These are phyloP conservation scores for Drosophila anomelani DNA, from an alignment of 2,888 invertebrate genomes.

Conservation along the genomic window DNA sequence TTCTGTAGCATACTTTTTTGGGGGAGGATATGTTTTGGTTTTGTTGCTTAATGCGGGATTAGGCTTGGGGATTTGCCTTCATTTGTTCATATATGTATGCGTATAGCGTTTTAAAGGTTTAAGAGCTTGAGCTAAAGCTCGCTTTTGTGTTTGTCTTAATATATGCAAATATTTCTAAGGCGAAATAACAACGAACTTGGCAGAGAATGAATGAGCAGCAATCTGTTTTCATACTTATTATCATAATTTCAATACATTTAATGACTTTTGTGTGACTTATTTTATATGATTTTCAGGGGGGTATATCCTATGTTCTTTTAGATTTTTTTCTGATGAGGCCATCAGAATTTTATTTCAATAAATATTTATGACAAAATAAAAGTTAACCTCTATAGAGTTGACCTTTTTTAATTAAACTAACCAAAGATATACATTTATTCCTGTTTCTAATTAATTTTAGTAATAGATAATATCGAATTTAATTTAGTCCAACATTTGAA, in stretches of 20 bases:
- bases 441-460: not conserved
- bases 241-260: constrained; percentile 8
- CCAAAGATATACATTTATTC: not conserved
- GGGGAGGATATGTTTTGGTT: constrained; percentile 23
- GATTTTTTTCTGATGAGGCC: too few species aligned
- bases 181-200: constrained; percentile 7
- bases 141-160: constrained; percentile 27
- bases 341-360: not conserved
- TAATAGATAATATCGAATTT: not conserved
- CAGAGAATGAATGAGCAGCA: not conserved
- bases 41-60: constrained; percentile 36
- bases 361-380: constrained; percentile 1
- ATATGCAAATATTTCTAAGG: constrained; percentile 30
- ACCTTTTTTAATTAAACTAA: not conserved
- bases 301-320: not conserved
- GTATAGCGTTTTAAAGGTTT: constrained; percentile 36
- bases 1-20: constrained; percentile 26
- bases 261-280: constrained; percentile 1
- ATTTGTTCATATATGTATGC: constrained; percentile 29
- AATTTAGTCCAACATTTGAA: constrained; percentile 16
- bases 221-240: constrained; percentile 6
- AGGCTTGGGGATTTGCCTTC: constrained; percentile 30
- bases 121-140: constrained; percentile 25
- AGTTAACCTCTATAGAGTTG: not conserved
- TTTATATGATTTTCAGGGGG: not conserved